Percentiles rank a stretch among this genome's conserved stretches.
Evolutionary conservation across 2,113 vertebrate genomes (phyloP).

Genomic region (Thamnaconus septentrionalis): DNA sequence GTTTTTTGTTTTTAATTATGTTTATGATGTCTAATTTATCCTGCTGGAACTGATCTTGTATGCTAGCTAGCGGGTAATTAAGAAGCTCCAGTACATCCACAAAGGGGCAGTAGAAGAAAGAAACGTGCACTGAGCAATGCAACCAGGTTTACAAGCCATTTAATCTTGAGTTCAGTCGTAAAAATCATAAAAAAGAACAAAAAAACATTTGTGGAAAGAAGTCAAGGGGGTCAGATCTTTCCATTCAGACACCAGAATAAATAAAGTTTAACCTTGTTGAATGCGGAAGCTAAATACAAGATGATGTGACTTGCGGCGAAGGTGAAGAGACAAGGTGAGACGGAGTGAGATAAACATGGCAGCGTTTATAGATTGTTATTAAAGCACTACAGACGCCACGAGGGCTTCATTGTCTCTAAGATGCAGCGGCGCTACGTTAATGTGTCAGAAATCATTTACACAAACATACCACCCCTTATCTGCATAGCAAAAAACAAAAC

Average conservation of each 20-base stretch:
- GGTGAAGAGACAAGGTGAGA: conserved; percentile 37
- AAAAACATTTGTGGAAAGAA: conserved; percentile 13
- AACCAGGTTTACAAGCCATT: conserved; percentile 52
- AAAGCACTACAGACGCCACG: conserved; percentile 63
- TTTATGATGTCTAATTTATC: too few species aligned
- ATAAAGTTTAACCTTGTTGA: conserved; percentile 32
- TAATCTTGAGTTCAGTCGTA: conserved; percentile 63
- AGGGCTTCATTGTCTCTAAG: conserved; percentile 54
- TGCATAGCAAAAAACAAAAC: conserved; percentile 66
- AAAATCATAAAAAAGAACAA: conserved; percentile 54
- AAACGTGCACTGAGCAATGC: conserved; percentile 24
- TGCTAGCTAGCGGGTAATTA: too few species aligned
- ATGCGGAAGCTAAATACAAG: conserved; percentile 49
- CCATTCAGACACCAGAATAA: conserved; percentile 45
- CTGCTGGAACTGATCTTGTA: too few species aligned
- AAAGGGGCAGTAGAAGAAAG: conserved; percentile 19
- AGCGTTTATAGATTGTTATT: conserved; percentile 47
- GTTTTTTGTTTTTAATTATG: too few species aligned
- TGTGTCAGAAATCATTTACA: conserved; percentile 44
- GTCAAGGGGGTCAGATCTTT: not conserved
- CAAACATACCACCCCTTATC: conserved; percentile 42
- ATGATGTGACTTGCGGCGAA: conserved; percentile 49
- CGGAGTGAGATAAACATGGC: conserved; percentile 40
- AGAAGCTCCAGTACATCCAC: conserved; percentile 20
- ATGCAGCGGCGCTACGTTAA: conserved; percentile 64